A percentile compares a stretch with the other conserved stretches of the same genome.
phyloP scores from a whole-genome alignment of 2,888 invertebrate genomes.

The Drosophila multiciliata region DNA sequence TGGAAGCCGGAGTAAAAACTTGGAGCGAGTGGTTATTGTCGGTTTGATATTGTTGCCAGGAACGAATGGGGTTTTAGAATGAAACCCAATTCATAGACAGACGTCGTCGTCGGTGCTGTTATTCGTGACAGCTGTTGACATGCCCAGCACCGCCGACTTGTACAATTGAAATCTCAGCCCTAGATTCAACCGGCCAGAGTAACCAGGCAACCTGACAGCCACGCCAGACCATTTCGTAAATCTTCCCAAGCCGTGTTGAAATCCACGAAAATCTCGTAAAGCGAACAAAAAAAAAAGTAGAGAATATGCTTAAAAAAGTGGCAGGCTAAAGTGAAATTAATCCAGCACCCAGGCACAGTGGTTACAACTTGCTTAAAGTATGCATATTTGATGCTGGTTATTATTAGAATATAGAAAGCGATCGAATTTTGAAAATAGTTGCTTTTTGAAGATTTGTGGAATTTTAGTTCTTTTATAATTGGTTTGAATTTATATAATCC shows the following conservation, averaged over 20 bases:
- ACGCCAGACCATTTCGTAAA: conserved; percentile 45
- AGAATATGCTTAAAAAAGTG: conserved; percentile 53
- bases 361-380: neutral
- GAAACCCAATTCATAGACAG: conserved; percentile 24
- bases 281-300: conserved; percentile 7
- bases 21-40: neutral
- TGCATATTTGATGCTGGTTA: neutral
- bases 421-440: neutral
- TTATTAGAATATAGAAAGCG: neutral
- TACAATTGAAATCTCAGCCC: conserved; percentile 50
- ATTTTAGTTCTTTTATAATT: neutral
- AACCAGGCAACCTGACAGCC: conserved; percentile 2
- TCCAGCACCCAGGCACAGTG: conserved; percentile 47
- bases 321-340: conserved; percentile 56
- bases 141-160: conserved; percentile 51
- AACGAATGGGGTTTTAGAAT: conserved; percentile 17
- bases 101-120: conserved; percentile 8
- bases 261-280: conserved; percentile 49
- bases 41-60: conserved; percentile 7
- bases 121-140: conserved; percentile 70
- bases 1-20: neutral
- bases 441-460: rapidly evolving
- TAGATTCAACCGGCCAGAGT: conserved; percentile 5
- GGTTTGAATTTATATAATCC: neutral
- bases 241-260: conserved; percentile 57